These are phyloP conservation scores for Craseonycteris thonglongyai DNA, from an alignment of 2,113 vertebrate species.

Conservation along the genomic window DNA sequence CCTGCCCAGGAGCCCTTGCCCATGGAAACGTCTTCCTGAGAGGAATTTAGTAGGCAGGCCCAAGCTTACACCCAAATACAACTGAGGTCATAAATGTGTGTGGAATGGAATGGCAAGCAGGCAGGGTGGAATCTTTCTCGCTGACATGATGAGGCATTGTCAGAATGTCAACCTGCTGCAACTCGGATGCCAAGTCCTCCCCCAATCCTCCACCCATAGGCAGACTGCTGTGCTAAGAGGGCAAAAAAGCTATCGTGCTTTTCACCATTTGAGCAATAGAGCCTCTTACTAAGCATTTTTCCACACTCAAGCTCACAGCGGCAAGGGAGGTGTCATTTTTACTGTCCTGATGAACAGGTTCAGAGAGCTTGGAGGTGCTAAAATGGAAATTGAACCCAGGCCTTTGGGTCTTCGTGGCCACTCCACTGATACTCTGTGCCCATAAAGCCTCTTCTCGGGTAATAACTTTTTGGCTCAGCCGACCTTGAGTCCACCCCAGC, in stretches of 20 bases:
- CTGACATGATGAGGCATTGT: neutral
- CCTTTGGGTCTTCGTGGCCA: rapidly evolving
- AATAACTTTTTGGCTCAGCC: neutral
- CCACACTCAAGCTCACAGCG: neutral
- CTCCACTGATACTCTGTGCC: neutral
- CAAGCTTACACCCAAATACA: neutral
- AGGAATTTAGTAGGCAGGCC: neutral
- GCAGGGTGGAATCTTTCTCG: neutral
- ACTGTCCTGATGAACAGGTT: neutral
- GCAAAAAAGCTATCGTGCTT: neutral
- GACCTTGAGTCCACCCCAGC: neutral
- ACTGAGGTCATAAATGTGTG: neutral
- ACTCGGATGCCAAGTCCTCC: neutral
- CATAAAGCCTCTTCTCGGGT: neutral
- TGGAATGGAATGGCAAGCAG: neutral
- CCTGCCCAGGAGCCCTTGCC: neutral
- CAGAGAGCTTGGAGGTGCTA: neutral
- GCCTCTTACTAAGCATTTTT: neutral
- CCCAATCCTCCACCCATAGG: neutral
- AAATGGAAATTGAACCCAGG: neutral
- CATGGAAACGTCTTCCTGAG: neutral
- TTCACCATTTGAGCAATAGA: neutral
- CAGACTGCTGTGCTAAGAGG: neutral
- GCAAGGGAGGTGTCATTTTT: neutral
- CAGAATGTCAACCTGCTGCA: constrained; percentile 5